Evolutionary conservation across 2,797 vertebrate species (phyloP).

Genomic region (Sebastes jordani): DNA sequence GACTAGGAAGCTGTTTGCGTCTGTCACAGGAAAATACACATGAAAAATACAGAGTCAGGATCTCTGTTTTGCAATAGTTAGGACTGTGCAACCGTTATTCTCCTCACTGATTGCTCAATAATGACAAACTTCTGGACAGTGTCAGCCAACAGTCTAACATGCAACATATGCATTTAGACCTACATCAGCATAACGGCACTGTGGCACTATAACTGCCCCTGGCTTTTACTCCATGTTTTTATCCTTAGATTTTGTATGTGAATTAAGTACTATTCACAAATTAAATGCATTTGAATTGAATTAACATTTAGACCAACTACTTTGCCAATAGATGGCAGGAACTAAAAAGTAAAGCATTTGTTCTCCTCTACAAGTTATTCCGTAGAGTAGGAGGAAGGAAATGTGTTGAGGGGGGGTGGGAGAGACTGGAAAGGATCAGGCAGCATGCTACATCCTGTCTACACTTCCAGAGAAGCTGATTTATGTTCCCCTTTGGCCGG

Average conservation of each 20-base stretch:
- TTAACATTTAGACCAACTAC: not conserved
- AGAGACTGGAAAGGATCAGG: constrained; percentile 13
- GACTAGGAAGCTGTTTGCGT: not conserved
- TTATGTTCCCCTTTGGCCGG: constrained; percentile 10
- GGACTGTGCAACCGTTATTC: not conserved
- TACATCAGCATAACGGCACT: not conserved
- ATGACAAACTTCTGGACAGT: not conserved
- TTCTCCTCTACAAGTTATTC: constrained; percentile 3
- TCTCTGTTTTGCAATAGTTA: constrained; percentile 31
- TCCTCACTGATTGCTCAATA: constrained; percentile 21
- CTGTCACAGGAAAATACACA: not conserved
- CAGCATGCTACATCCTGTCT: constrained; percentile 64
- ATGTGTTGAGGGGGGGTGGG: constrained; percentile 1
- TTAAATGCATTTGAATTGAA: not conserved
- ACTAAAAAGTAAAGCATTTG: not conserved
- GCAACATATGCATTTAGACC: not conserved
- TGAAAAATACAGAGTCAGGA: not conserved
- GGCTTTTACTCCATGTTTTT: not conserved
- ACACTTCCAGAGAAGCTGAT: constrained; percentile 35
- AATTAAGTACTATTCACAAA: not conserved
- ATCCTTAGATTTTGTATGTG: not conserved
- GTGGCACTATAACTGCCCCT: too few species aligned
- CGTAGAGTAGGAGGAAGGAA: constrained; percentile 65
- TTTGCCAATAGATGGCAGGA: not conserved
- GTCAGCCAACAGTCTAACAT: not conserved